Conservation (phyloP, 1,140 invertebrate genomes). For the Drosophila gunungcola region DNA sequence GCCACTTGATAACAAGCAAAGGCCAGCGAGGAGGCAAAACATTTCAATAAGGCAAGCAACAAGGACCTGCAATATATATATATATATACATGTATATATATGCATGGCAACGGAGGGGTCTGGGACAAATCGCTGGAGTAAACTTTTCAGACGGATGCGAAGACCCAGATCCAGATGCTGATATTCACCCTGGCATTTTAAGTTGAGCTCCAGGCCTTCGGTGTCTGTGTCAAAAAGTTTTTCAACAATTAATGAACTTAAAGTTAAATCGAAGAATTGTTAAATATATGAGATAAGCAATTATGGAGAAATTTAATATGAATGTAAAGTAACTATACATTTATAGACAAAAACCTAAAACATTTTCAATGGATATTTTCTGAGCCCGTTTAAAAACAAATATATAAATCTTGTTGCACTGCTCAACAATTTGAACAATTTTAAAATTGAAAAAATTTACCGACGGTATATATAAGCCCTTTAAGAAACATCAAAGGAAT, state of each 20-base stretch:
- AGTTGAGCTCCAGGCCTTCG: constrained; percentile 15
- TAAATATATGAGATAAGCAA: background rate
- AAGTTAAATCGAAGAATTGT: constrained; percentile 1
- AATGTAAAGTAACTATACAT: too few relatives aligned
- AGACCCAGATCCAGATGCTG: constrained; percentile 14
- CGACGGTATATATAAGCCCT: too few relatives aligned
- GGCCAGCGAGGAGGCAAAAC: constrained; percentile 10
- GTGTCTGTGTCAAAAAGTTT: constrained; percentile 50
- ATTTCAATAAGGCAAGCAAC: constrained; percentile 15
- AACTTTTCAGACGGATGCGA: constrained; percentile 26
- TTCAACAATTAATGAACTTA: constrained; percentile 51
- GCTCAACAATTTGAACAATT: too few relatives aligned
- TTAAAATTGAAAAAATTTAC: too few relatives aligned
- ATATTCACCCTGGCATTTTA: constrained; percentile 24
- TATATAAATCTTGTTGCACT: too few relatives aligned
- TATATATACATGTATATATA: background rate
- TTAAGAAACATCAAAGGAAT: too few relatives aligned
- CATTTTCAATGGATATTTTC: too few relatives aligned
- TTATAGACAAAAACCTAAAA: too few relatives aligned
- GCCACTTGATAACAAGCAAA: constrained; percentile 33
- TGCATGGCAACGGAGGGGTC: constrained; percentile 13
- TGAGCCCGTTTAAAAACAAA: too few relatives aligned
- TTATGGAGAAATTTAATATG: too few relatives aligned
- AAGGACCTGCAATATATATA: constrained; percentile 5
- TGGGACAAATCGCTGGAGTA: background rate